These are phyloP conservation scores for Acanthococcus lagerstroemiae DNA, from an alignment of 2,888 invertebrate genomes.

Conservation along the genomic window DNA sequence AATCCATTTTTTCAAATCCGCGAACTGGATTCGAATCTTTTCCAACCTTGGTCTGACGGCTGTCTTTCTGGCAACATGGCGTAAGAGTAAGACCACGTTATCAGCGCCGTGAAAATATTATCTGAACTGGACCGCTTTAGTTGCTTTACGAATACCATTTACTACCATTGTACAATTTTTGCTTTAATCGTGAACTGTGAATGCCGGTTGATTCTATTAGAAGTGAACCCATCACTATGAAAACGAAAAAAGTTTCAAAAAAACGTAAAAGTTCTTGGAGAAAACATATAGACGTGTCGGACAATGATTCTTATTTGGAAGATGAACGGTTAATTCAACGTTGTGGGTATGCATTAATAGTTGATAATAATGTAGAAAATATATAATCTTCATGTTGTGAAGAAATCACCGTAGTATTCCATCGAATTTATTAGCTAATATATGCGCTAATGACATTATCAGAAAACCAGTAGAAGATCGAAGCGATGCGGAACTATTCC, in stretches of 20 bases:
- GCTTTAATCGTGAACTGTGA: no score
- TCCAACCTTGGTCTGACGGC: no score
- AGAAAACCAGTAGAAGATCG: conserved; percentile 52
- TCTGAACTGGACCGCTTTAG: conserved; percentile 73
- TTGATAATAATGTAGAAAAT: not conserved
- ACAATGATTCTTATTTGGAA: conserved; percentile 79
- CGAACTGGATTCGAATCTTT: no score
- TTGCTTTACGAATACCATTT: conserved; percentile 61
- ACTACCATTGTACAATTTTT: no score
- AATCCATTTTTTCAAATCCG: no score
- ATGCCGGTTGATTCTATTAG: no score
- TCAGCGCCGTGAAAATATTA: conserved; percentile 79
- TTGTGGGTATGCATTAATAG: conserved; percentile 52
- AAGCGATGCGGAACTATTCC: conserved; percentile 61
- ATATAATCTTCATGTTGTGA: not conserved
- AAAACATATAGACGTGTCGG: conserved; percentile 67
- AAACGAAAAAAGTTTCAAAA: conserved; percentile 48
- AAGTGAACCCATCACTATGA: not conserved
- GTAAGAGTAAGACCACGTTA: no score
- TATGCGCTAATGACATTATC: not conserved
- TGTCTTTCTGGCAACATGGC: no score
- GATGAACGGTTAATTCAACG: conserved; percentile 74
- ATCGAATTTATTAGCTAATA: not conserved
- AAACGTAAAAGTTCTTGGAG: conserved; percentile 80
- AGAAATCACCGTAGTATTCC: conserved; percentile 4